phyloP scores from a whole-genome alignment of 2,888 invertebrate species.

The Cenopis cana region DNA sequence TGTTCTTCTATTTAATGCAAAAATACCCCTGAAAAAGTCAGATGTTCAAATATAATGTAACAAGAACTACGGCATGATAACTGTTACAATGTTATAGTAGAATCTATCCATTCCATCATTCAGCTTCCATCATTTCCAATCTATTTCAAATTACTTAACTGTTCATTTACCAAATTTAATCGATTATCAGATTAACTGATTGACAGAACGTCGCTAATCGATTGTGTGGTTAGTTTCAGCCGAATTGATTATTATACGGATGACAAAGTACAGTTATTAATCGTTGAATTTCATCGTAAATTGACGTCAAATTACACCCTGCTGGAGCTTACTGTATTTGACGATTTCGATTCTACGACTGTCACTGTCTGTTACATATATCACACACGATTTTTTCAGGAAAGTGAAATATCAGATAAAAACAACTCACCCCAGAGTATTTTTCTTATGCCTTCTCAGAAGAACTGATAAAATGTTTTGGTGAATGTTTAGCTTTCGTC shows the following conservation, averaged over 20 bases:
- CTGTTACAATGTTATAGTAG: not conserved
- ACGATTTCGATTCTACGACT: not conserved
- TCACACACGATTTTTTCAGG: not conserved
- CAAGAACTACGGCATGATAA: no score
- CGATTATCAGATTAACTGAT: conserved; percentile 9
- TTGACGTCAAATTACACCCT: not conserved
- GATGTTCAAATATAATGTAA: no score
- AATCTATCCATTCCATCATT: no score
- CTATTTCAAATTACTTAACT: conserved; percentile 3
- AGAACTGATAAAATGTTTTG: no score
- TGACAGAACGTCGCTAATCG: conserved; percentile 12
- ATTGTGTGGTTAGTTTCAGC: conserved; percentile 2
- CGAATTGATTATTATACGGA: conserved; percentile 23
- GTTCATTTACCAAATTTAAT: conserved; percentile 1
- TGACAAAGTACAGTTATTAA: conserved; percentile 12
- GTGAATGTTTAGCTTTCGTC: no score
- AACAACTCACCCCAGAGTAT: not conserved
- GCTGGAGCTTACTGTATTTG: not conserved
- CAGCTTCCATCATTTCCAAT: not conserved
- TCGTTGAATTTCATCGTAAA: conserved; percentile 6
- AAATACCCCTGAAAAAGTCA: no score
- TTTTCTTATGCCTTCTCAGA: not conserved
- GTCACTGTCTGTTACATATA: not conserved
- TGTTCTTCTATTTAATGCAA: no score
- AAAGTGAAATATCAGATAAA: not conserved